phyloP scores from a whole-genome alignment of 2,113 vertebrate genomes.

The Tapirus terrestris region DNA sequence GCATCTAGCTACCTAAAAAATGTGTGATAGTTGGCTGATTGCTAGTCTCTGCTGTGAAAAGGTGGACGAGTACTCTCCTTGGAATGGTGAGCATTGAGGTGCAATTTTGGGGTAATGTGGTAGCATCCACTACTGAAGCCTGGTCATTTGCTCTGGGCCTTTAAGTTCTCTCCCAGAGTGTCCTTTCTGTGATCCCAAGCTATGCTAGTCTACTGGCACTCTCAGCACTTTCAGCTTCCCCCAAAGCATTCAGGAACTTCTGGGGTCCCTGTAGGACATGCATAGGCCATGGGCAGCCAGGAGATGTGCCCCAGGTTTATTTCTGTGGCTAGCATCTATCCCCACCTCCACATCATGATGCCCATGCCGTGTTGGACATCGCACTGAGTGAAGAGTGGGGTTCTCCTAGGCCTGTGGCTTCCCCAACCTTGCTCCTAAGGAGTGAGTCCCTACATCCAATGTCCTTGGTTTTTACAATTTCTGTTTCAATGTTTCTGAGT shows the following conservation, averaged over 20 bases:
- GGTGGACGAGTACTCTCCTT: not conserved
- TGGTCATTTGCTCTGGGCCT: not conserved
- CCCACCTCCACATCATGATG: not conserved
- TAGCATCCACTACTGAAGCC: not conserved
- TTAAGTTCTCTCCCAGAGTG: not conserved
- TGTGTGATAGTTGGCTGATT: not conserved
- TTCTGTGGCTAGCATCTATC: not conserved
- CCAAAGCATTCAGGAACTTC: not conserved
- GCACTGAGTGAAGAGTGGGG: not conserved
- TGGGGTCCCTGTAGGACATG: not conserved
- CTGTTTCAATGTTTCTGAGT: not conserved
- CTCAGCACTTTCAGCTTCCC: not conserved
- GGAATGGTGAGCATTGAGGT: not conserved
- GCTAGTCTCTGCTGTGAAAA: not conserved
- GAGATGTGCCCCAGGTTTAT: not conserved
- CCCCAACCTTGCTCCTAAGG: not conserved
- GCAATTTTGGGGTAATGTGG: not conserved
- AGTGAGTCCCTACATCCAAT: not conserved
- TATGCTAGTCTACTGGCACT: not conserved
- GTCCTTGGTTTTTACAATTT: not conserved
- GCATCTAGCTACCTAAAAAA: not conserved
- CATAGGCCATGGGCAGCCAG: not conserved
- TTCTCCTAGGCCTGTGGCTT: not conserved
- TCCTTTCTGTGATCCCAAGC: not conserved
- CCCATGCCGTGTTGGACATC: not conserved